Conservation (phyloP, 2,113 vertebrate species). For the Phocoena phocoena region DNA sequence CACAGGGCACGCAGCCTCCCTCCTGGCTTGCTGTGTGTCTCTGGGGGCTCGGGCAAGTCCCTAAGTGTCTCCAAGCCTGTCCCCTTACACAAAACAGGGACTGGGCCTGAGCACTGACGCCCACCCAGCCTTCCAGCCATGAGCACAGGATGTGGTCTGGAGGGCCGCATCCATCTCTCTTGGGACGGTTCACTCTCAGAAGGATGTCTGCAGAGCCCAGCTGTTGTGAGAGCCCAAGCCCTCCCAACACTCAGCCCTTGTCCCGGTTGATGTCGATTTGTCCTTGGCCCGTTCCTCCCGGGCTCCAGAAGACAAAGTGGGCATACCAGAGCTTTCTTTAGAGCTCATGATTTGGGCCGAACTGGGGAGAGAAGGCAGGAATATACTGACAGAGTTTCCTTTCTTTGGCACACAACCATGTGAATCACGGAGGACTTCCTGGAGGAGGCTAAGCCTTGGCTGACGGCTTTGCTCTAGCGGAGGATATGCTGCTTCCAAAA, state of each 20-base stretch:
- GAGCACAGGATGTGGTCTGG: accelerated
- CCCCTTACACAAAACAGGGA: neutral
- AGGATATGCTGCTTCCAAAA: neutral
- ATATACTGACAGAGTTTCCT: too few species aligned
- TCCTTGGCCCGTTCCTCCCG: neutral
- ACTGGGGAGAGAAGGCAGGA: neutral
- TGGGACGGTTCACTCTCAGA: neutral
- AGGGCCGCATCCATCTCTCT: accelerated
- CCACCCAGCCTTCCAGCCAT: accelerated
- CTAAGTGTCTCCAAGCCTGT: accelerated
- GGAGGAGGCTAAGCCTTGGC: neutral
- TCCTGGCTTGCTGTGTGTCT: neutral
- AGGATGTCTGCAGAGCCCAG: accelerated
- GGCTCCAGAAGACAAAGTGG: neutral
- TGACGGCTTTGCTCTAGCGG: neutral
- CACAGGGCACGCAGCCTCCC: neutral
- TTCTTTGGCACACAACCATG: neutral
- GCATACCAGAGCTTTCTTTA: neutral
- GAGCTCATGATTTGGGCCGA: neutral
- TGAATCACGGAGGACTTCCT: neutral
- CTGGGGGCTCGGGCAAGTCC: accelerated
- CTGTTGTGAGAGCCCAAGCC: neutral
- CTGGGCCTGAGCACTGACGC: accelerated
- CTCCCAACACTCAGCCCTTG: neutral
- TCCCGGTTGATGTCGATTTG: accelerated